Evolutionary conservation across 1,140 invertebrate species (phyloP).

Genomic region (Ceratina japonica): DNA sequence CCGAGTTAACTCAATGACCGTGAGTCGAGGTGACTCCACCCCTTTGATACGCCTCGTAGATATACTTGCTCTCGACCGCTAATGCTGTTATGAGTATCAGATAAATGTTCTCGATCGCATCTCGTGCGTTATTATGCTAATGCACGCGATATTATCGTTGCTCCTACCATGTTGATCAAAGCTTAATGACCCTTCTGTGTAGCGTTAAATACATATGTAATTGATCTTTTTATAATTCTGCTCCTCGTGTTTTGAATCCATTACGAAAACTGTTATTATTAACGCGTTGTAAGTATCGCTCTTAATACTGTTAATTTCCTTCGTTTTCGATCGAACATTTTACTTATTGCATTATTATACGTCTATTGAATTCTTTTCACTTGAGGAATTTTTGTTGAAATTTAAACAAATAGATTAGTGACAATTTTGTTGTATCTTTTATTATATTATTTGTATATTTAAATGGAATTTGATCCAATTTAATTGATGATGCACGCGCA

Average conservation of each 20-base stretch:
- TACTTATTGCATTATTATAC: too few species aligned
- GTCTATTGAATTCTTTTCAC: too few species aligned
- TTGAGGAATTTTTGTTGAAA: too few species aligned
- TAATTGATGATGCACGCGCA: constrained; percentile 50
- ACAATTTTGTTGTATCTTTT: neutral
- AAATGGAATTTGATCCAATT: neutral
- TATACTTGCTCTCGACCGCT: neutral
- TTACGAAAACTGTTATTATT: too few species aligned
- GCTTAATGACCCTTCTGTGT: constrained; percentile 8
- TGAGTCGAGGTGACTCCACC: neutral
- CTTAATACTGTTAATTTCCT: too few species aligned
- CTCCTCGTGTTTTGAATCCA: too few species aligned
- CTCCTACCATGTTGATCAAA: neutral
- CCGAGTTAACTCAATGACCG: neutral
- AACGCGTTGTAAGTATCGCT: too few species aligned
- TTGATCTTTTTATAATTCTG: too few species aligned
- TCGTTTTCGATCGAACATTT: too few species aligned
- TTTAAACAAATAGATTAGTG: too few species aligned
- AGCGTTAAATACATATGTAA: neutral
- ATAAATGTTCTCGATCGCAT: constrained; percentile 1
- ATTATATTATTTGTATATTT: neutral
- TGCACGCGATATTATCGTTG: constrained; percentile 24
- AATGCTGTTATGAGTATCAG: constrained; percentile 21
- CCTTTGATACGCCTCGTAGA: neutral
- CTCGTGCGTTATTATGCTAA: constrained; percentile 38